phyloP scores from a whole-genome alignment of 1,140 invertebrate species.

The Stegodyphus mimosarum region DNA sequence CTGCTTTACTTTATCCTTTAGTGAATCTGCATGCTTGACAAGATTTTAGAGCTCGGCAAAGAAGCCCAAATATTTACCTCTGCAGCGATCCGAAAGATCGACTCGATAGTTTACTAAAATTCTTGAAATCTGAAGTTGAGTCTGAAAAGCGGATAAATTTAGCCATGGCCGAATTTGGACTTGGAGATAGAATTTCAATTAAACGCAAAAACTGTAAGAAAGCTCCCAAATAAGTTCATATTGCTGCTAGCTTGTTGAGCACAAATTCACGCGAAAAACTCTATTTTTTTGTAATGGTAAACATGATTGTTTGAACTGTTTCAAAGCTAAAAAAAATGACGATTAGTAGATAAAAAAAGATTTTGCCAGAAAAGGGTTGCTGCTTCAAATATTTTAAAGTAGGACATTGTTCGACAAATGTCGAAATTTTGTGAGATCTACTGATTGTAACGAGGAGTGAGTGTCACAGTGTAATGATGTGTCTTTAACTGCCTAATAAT shows the following conservation, averaged over 20 bases:
- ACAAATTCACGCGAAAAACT: not conserved
- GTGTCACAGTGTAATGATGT: slow-evolving; percentile 17
- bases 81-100: slow-evolving; percentile 54
- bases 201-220: too few species aligned
- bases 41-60: slow-evolving; percentile 63
- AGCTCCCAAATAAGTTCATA: too few species aligned
- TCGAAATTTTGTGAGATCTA: slow-evolving; percentile 4
- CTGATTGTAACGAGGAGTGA: not conserved
- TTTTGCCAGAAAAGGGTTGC: not conserved
- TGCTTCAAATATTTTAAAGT: slow-evolving; percentile 24
- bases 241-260: slow-evolving; percentile 13
- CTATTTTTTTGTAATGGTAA: slow-evolving; percentile 9
- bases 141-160: not conserved
- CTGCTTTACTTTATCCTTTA: slow-evolving; percentile 65
- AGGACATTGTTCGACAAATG: not conserved
- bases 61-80: too few species aligned
- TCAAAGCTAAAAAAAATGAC: not conserved
- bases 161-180: not conserved
- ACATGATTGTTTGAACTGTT: not conserved
- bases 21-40: slow-evolving; percentile 66
- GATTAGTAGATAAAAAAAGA: not conserved
- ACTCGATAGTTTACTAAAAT: slow-evolving; percentile 14
- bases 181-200: not conserved
- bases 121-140: slow-evolving; percentile 19
- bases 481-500: not conserved